Base-by-base conservation (phyloP, 2,797 vertebrate genomes). In the Enoplosus armatus region DNA sequence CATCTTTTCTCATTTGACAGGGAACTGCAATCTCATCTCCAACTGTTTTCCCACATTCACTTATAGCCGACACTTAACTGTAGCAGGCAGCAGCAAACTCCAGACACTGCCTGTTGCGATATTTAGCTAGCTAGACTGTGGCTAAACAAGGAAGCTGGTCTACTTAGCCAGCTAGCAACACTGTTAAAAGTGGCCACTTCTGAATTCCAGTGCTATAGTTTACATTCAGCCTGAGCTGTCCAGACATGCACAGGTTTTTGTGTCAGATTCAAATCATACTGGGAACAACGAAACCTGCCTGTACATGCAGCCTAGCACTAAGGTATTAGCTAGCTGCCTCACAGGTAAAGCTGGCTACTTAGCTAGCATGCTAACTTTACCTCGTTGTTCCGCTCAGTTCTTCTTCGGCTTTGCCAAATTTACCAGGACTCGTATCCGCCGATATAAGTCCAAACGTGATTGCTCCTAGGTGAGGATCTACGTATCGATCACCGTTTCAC, bases 351-450 rank as follows among this genome's bases (percentile, higher is more conserved):
- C 84, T 72, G 72, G 79, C 78, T 85, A 83, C 66, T 60, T 86
- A 87, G 85, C 85, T 87, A 86, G 59, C 78, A 78, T 87, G 92
- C 92, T 93, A 93, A 89, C 81, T 85, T 94, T 92, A 95, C 95
- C 94, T 94, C 86, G 86, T 88, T 89, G 80, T 83, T 84, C 78
- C 80, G 78, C 77, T 91, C 86, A 85, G 70, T 87, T 86, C 85
- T 87, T 79, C 83, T 37, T 59, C 72, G 50, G 41, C 75, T 84
- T 82, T n/a, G 60, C 50, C 59, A 70, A 56, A 55, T 78, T 39
- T 24, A 27, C 53, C 47, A 14, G 71, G 53, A 20, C 29, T 51
- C 12, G 20, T 54, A 66, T 81, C 74, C 79, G 48, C 53, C 14
- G 27, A 67, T 71, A 45, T 35, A 4, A 39, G 35, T 22, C 75